Conservation (phyloP, 2,797 vertebrate genomes). For the Linurgus olivaceus region DNA sequence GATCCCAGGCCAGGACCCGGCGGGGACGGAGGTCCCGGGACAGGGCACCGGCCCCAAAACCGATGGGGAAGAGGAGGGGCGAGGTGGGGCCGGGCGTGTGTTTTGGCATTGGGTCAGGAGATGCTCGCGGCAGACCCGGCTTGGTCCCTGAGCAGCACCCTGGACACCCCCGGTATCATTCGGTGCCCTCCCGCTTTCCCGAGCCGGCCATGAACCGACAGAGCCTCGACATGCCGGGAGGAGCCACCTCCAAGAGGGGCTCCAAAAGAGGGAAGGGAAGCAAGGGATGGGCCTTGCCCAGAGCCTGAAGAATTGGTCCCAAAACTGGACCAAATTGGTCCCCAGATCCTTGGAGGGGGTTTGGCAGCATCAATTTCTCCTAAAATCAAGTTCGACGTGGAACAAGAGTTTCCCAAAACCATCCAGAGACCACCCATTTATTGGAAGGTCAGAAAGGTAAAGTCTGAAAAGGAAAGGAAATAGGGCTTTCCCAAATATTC, state of each 20-base stretch:
- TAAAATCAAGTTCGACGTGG: background rate
- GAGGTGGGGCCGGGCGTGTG: background rate
- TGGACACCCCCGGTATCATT: rapidly evolving
- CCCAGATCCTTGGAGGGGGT: rapidly evolving
- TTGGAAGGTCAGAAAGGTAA: background rate
- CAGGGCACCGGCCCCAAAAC: background rate
- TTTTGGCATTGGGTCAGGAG: conserved; percentile 7
- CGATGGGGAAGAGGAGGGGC: rapidly evolving
- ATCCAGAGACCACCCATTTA: background rate
- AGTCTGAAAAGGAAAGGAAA: background rate
- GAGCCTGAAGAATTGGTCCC: background rate
- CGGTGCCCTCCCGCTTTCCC: background rate
- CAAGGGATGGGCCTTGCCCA: rapidly evolving
- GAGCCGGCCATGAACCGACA: rapidly evolving
- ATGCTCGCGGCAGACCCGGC: rapidly evolving
- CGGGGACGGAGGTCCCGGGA: rapidly evolving
- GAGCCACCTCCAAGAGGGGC: too few relatives aligned
- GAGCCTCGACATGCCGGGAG: background rate
- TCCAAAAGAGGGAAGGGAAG: background rate
- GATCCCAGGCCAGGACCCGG: background rate
- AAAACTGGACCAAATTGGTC: rapidly evolving
- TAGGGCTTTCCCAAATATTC: background rate
- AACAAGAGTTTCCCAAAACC: background rate
- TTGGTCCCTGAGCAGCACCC: background rate
- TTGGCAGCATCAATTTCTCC: too few relatives aligned